A percentile compares a stretch with the other conserved stretches of the same genome.
These are phyloP conservation scores for Prietella phreatophila DNA, from an alignment of 2,113 vertebrate species.

Conservation along the genomic window DNA sequence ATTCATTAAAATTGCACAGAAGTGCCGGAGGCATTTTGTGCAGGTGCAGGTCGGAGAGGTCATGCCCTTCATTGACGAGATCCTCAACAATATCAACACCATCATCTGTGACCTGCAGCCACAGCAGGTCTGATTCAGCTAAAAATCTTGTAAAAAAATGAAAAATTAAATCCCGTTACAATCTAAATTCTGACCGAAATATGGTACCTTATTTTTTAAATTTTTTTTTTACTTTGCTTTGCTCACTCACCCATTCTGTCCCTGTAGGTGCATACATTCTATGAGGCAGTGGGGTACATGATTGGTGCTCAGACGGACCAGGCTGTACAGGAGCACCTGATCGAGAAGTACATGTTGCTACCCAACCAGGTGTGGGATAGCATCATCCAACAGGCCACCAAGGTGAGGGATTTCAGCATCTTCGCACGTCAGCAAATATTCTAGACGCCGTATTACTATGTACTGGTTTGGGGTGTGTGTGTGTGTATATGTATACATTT, in stretches of 20 bases:
- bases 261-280: constrained; percentile 93
- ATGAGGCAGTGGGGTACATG: constrained; percentile 98
- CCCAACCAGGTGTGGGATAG: constrained; percentile 99
- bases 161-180: no score
- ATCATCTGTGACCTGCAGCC: constrained; percentile 99
- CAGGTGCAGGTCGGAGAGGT: constrained; percentile 99
- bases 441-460: not conserved
- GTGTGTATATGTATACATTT: no score
- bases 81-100: constrained; percentile 98
- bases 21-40: constrained; percentile 97
- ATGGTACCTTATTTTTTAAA: not conserved
- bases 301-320: constrained; percentile 98
- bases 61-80: constrained; percentile 99
- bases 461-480: no score
- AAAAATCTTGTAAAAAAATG: not conserved
- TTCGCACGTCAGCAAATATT: not conserved
- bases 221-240: not conserved
- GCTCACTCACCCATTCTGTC: not conserved
- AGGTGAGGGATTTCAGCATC: constrained; percentile 74
- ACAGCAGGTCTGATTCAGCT: constrained; percentile 81
- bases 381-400: constrained; percentile 98
- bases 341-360: constrained; percentile 98
- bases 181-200: no score
- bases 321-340: constrained; percentile 94
- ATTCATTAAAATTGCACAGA: constrained; percentile 98